phyloP scores from a whole-genome alignment of 2,888 invertebrate species.

The Aspidapion aeneum region DNA sequence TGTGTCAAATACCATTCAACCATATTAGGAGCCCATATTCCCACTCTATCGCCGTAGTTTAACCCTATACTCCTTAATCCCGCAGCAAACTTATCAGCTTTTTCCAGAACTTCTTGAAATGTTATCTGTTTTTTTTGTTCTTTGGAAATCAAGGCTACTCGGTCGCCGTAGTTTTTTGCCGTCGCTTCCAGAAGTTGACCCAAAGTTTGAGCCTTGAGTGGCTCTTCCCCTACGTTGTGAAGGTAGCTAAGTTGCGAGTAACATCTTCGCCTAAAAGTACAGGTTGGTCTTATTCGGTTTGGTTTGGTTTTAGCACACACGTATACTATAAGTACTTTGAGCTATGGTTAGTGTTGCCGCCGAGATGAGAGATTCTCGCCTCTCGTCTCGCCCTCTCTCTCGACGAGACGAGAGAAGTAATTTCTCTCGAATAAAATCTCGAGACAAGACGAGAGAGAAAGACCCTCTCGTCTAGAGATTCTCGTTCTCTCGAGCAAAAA shows the following conservation, averaged over 20 bases:
- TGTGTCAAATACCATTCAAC: slow-evolving; percentile 72
- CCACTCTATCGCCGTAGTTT: slow-evolving; percentile 68
- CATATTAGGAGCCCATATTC: slow-evolving; percentile 76
- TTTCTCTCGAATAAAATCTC: too few species aligned
- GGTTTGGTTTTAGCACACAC: too few species aligned
- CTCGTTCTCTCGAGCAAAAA: too few species aligned
- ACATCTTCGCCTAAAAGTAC: slow-evolving; percentile 15
- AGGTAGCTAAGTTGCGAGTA: slow-evolving; percentile 50
- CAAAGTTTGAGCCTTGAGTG: slow-evolving; percentile 53
- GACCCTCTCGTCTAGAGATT: too few species aligned
- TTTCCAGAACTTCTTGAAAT: slow-evolving; percentile 50
- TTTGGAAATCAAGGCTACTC: slow-evolving; percentile 56
- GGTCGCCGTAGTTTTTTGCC: slow-evolving; percentile 52
- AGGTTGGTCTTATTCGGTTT: too few species aligned
- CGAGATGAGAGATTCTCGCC: too few species aligned
- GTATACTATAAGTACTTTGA: too few species aligned
- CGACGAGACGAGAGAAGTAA: too few species aligned
- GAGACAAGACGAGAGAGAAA: too few species aligned
- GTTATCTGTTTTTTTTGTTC: slow-evolving; percentile 54
- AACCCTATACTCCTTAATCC: slow-evolving; percentile 66
- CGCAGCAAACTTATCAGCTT: slow-evolving; percentile 66
- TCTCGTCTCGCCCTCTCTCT: too few species aligned
- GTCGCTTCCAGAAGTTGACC: slow-evolving; percentile 56
- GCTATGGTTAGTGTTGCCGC: too few species aligned
- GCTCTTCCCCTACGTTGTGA: slow-evolving; percentile 50